These are phyloP conservation scores for Ochropacha duplaris DNA, from an alignment of 2,888 invertebrate species.

Conservation along the genomic window DNA sequence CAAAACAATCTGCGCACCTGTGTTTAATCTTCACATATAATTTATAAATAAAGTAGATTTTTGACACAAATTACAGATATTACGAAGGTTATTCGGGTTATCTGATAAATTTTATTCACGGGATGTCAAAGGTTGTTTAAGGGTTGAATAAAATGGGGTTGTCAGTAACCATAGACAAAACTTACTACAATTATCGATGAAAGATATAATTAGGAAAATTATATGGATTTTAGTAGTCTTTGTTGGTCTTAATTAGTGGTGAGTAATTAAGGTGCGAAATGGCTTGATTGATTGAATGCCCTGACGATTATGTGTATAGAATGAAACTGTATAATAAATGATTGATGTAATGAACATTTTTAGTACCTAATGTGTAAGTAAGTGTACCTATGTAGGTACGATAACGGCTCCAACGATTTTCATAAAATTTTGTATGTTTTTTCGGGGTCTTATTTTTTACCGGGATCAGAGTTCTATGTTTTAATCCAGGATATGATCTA, in stretches of 20 bases:
- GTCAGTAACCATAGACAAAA: conserved; percentile 3
- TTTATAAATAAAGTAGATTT: conserved; percentile 33
- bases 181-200: conserved; percentile 2
- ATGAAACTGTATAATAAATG: background rate
- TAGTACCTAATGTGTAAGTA: too few relatives aligned
- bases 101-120: conserved; percentile 45
- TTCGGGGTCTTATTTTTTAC: too few relatives aligned
- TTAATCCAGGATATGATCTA: too few relatives aligned
- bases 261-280: background rate
- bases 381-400: too few relatives aligned
- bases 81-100: conserved; percentile 35
- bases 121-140: conserved; percentile 54
- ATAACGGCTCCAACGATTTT: too few relatives aligned
- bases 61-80: conserved; percentile 36
- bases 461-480: too few relatives aligned
- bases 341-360: background rate
- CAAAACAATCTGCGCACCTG: conserved; percentile 44
- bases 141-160: conserved; percentile 34
- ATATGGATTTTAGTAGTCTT: conserved; percentile 3
- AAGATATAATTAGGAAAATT: conserved; percentile 6
- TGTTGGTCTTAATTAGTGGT: background rate
- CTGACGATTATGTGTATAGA: background rate
- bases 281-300: background rate
- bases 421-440: too few relatives aligned
- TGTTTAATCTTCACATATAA: conserved; percentile 61